Conservation (phyloP, 2,113 vertebrate genomes). For the Ahaetulla prasina region DNA sequence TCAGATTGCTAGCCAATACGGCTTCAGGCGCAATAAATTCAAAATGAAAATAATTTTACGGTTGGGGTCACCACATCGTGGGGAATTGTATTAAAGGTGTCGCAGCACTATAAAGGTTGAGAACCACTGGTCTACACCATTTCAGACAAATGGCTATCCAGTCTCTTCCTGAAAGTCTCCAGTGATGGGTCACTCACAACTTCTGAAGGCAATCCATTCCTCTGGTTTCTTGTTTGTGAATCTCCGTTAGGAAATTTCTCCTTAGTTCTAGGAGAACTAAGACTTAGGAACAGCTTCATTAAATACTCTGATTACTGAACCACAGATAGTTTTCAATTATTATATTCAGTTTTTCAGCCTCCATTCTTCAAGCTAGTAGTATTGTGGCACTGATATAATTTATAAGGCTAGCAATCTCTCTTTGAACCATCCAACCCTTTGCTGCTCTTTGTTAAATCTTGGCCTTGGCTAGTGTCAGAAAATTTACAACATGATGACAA, state of each 20-base stretch:
- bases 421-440: neutral
- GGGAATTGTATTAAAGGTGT: too few species aligned
- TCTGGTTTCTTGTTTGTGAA: neutral
- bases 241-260: neutral
- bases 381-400: neutral
- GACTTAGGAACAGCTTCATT: neutral
- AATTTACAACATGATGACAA: neutral
- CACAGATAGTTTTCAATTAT: neutral
- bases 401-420: neutral
- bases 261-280: neutral
- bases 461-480: neutral
- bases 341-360: neutral
- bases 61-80: too few species aligned
- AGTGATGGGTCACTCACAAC: neutral
- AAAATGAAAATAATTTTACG: too few species aligned
- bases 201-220: neutral
- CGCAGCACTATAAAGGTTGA: too few species aligned
- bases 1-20: too few species aligned
- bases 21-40: too few species aligned
- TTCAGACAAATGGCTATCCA: neutral
- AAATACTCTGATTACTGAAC: neutral
- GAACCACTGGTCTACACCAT: neutral
- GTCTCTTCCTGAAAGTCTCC: neutral
- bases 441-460: neutral
- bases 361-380: neutral